Base-by-base conservation (phyloP, 2,113 vertebrate genomes). In the Salminus brasiliensis region DNA sequence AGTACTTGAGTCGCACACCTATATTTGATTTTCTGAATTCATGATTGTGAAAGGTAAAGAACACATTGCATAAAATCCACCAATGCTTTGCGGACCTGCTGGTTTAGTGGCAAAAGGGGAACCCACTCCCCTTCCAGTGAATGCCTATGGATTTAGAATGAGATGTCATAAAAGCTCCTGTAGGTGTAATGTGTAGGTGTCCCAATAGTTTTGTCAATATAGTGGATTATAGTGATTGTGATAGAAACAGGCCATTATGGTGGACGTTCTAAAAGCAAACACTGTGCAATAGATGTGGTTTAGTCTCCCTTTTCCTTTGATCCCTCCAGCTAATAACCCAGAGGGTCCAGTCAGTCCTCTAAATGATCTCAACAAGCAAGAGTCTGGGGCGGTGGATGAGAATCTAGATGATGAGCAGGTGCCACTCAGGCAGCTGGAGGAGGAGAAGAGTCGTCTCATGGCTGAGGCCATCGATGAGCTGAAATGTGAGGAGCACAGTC, bases 331-430 rank as follows among this genome's bases (percentile, higher is more conserved):
- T 57, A 34, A 47, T 66, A 16, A n/a, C 5, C 65, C 32, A 72
- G 53, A 83, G 94, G 94, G 80, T 69, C 73, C 80, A 73, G 82
- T 89, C 71, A 88, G 88, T 13, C 81, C 36, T 4, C 87, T 95
- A 90, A 98, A 98, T 60, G 93, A 98, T 89, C 94, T 98, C 43
- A 97, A 91, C 90, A 95, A 85, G 62, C 88, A 80, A 47, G 83
- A 86, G 86, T 88, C 80, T 45, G 81, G 27, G 5, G 45, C 79
- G 72, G 65, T 86, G 66, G 86, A 91, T 76, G 88, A 88, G 69
- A 94, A 92, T 83, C 82, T 94, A 81, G 87, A 94, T 63, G 85
- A 91, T 23, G 87, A 88, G 49, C 87, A 89, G 34, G 80, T 87
- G n/a, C 74, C 65, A 2, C 78, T 67, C 27, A 91, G 87, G 78